Evolutionary conservation across 2,797 vertebrate species (phyloP), one percentile per base, ranked within the genome.

Genomic region (Chelon labrosus): DNA sequence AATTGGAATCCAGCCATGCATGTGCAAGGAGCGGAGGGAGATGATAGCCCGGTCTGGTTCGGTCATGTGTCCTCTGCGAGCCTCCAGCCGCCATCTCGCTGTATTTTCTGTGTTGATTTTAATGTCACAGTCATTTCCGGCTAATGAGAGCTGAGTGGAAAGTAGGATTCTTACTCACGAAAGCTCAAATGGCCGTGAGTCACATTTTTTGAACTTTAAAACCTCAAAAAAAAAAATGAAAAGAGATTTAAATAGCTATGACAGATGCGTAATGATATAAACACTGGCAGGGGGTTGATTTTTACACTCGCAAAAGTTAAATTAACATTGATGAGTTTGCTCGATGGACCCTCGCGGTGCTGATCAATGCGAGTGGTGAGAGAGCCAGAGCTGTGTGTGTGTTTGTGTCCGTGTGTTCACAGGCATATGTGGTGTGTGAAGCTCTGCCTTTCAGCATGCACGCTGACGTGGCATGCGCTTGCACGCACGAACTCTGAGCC

Each of bases 1-100:
- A 27, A 84, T 67, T 80, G 77, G 75, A 84, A 79, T 71, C 59
- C 77, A 79, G 79, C 75, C 84, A 79, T 80, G 84, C 87, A 78
- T 85, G 54, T 35, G 60, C 56, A 74, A 37, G 11, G 49, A 44
- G n/a, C 16, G 41, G 16, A 55, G 56, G n/a, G 50, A 31, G 66
- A 66, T n/a, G 70, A 58, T 69, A 47, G 57, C 55, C 22, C 41
- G 68, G 22, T 56, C 71, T 73, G 51, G 22, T 56, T 69, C 71
- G 51, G 73, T 80, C 60, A 69, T 27, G 62, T 69, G 49, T 54
- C 46, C 47, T 71, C 55, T 47, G 53, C 31, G 42, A 57, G 19
- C 39, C 50, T 50, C 17, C 14, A 39, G 19, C 44, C n/a, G 4
- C 27, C 44, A 46, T 47, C 56, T 62, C 31, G 31, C 31, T 5